These are phyloP conservation scores for Quiscalus mexicanus DNA, from an alignment of 2,113 vertebrate genomes.

Conservation along the genomic window DNA sequence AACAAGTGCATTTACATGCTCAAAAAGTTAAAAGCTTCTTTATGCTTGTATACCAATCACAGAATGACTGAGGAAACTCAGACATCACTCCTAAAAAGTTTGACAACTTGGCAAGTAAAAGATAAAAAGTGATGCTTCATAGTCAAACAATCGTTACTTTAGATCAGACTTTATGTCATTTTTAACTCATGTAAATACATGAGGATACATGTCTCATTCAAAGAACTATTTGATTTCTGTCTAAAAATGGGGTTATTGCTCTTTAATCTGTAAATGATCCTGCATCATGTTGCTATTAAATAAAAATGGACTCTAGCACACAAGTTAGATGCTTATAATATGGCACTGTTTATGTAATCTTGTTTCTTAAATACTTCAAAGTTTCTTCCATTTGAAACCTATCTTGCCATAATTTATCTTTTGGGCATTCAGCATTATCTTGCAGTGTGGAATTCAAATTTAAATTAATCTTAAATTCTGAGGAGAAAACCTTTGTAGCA, in stretches of 20 bases:
- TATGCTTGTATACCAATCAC: neutral
- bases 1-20: neutral
- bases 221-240: neutral
- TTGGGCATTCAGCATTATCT: neutral
- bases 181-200: neutral
- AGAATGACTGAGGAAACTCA: neutral
- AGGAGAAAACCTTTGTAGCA: neutral
- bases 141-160: neutral
- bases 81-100: neutral
- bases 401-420: neutral
- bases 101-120: neutral
- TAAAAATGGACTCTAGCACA: neutral
- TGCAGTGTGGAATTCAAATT: neutral
- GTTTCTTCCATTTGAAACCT: neutral
- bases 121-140: neutral
- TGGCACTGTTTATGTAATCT: neutral
- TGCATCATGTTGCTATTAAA: neutral
- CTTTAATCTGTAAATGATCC: neutral
- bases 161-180: neutral
- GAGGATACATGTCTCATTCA: neutral
- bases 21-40: neutral
- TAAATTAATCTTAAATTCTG: neutral
- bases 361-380: neutral
- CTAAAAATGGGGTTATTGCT: neutral
- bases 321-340: neutral